Evolutionary conservation across 1,140 invertebrate genomes (phyloP), one percentile per base, ranked within the genome.

Genomic region (Leucophenga varia): DNA sequence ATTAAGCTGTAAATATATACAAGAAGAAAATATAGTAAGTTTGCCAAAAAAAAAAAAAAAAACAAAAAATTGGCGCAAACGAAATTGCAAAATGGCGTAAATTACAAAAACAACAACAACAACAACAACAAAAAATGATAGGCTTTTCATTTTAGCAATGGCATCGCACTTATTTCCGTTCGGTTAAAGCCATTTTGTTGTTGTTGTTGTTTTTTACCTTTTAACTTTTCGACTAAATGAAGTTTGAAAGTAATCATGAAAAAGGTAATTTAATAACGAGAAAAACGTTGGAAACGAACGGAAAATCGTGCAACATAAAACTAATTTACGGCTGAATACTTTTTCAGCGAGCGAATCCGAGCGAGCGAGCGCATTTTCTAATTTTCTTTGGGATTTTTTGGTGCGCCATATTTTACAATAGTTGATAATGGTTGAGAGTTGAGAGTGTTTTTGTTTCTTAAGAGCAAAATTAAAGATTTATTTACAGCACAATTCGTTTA

Each of bases 241-340:
- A 65, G 63, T 65, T 65, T 65, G 50, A 64, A 65, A 65, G 63
- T 65, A 63, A 65, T 65, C 63, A 65, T 67, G 63, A 59, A 67
- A 65, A 65, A 65, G 63, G 63, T 65, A 67, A 65, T 65, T 65
- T 65, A 65, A 65, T 65, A 65, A 67, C n/a, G n/a, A n/a, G n/a
- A n/a, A n/a, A n/a, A n/a, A n/a, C n/a, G n/a, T n/a, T n/a, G n/a
- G n/a, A n/a, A n/a, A n/a, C n/a, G n/a, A n/a, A 67, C 67, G 63
- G 55, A 65, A 65, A 65, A 65, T 65, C 63, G 63, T 63, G 63
- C 52, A 67, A 59, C 63, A 65, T 67, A 67, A 65, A 65, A 65
- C 63, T 65, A 67, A 65, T 65, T 65, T 65, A 65, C 63, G 52
- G 52, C 57, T 37, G 61, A 28, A 28, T 7, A 28, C 6, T 28